phyloP scores from a whole-genome alignment of 2,113 vertebrate genomes.

The Nipponia nippon region DNA sequence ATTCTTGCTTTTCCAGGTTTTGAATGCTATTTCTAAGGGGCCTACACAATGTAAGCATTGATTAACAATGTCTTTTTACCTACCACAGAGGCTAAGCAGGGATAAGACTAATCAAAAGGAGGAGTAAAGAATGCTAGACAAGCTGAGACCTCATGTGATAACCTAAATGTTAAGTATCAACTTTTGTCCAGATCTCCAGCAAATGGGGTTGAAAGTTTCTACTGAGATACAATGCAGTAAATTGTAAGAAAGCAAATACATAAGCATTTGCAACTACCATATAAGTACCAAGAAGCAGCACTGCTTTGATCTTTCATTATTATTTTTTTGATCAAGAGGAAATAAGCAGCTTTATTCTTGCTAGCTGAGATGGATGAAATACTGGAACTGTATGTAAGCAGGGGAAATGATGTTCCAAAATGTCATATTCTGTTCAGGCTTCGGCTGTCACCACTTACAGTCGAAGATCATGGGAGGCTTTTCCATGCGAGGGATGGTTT shows the following conservation, averaged over 20 bases:
- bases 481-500: neutral
- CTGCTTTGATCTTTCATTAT: neutral
- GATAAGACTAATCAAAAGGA: conserved; percentile 49
- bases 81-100: conserved; percentile 62
- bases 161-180: conserved; percentile 30
- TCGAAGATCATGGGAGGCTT: neutral
- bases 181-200: neutral
- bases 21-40: conserved; percentile 64
- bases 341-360: neutral
- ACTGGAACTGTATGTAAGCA: neutral
- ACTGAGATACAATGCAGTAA: neutral
- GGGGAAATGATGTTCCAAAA: neutral
- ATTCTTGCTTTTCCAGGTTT: conserved; percentile 57
- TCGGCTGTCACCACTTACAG: neutral
- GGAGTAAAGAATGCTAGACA: neutral
- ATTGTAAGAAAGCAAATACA: neutral
- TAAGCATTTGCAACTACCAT: neutral
- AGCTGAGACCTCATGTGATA: conserved; percentile 46
- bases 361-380: neutral
- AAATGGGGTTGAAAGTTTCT: neutral
- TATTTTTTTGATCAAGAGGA: neutral
- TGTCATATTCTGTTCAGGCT: neutral
- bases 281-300: neutral
- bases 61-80: conserved; percentile 71
- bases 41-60: conserved; percentile 53